Conservation (phyloP, 1,140 invertebrate genomes). For the Drosophila santomea region DNA sequence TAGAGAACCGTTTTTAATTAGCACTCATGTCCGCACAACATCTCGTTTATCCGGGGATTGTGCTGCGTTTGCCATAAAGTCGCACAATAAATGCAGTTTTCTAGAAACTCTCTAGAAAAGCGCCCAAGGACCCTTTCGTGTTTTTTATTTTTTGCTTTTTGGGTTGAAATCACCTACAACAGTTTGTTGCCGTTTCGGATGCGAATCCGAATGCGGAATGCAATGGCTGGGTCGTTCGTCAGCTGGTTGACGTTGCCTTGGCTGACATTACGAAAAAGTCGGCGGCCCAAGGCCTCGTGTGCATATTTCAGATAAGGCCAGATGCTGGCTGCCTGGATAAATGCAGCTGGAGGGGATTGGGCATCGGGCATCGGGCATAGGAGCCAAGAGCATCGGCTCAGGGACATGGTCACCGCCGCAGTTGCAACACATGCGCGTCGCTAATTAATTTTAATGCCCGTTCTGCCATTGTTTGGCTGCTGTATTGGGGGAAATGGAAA, state of each 20-base stretch:
- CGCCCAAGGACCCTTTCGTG: constrained; percentile 37
- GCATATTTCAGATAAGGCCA: constrained; percentile 83
- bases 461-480: constrained; percentile 50
- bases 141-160: background rate
- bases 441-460: constrained; percentile 78
- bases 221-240: constrained; percentile 37
- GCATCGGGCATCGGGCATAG: too few species aligned
- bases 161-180: constrained; percentile 38
- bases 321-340: constrained; percentile 68
- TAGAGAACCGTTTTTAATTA: constrained; percentile 60
- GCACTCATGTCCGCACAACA: constrained; percentile 18
- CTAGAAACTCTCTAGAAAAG: constrained; percentile 12
- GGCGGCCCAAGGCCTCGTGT: constrained; percentile 68
- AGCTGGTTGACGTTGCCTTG: constrained; percentile 62
- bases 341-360: constrained; percentile 39
- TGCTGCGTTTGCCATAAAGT: constrained; percentile 28
- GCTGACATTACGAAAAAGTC: constrained; percentile 67
- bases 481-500: constrained; percentile 42
- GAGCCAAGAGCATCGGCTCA: constrained; percentile 44
- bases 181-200: constrained; percentile 48
- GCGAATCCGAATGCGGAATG: constrained; percentile 25
- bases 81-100: constrained; percentile 64
- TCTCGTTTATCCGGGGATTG: constrained; percentile 4
- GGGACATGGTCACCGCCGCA: constrained; percentile 67
- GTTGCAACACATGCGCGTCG: constrained; percentile 57